Conservation (phyloP, 2,113 vertebrate genomes). For the Scomber colias region DNA sequence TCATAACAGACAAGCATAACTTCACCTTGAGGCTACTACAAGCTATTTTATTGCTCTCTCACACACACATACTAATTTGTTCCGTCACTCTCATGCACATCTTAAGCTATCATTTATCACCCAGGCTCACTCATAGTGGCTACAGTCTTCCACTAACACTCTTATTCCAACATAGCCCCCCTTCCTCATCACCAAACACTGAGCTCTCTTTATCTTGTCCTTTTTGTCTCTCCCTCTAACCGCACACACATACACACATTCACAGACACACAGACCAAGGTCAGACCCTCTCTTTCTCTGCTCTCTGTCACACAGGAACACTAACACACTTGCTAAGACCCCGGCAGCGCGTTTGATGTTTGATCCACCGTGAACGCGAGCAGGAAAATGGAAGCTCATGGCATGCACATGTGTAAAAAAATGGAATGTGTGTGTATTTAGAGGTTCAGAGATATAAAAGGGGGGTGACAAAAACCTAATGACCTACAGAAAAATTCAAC, state of each 20-base stretch:
- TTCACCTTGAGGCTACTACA: conserved; percentile 5
- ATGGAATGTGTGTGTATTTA: not conserved
- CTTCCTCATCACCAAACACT: conserved; percentile 58
- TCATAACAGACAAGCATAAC: conserved; percentile 7
- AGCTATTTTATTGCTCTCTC: not conserved
- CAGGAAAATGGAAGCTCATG: conserved; percentile 14
- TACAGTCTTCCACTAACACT: conserved; percentile 12
- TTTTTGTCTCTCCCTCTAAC: conserved; percentile 22
- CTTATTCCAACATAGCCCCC: conserved; percentile 14
- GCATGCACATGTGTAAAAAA: not conserved
- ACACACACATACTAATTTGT: not conserved
- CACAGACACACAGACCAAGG: conserved; percentile 14
- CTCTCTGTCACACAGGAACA: conserved; percentile 43
- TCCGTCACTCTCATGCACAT: not conserved
- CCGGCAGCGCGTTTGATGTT: conserved; percentile 55
- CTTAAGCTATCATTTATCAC: conserved; percentile 18
- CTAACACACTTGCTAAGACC: conserved; percentile 34
- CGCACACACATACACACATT: conserved; percentile 5
- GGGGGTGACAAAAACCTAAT: not conserved
- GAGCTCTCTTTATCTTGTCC: conserved; percentile 58
- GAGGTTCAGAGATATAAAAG: not conserved
- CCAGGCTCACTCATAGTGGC: conserved; percentile 25
- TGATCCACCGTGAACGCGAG: conserved; percentile 45
- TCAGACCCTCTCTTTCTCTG: conserved; percentile 19
- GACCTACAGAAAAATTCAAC: conserved; percentile 10